Evolutionary conservation across 2,888 invertebrate genomes (phyloP), one percentile per base, ranked within the genome.

Genomic region (Brenthis hecate): DNA sequence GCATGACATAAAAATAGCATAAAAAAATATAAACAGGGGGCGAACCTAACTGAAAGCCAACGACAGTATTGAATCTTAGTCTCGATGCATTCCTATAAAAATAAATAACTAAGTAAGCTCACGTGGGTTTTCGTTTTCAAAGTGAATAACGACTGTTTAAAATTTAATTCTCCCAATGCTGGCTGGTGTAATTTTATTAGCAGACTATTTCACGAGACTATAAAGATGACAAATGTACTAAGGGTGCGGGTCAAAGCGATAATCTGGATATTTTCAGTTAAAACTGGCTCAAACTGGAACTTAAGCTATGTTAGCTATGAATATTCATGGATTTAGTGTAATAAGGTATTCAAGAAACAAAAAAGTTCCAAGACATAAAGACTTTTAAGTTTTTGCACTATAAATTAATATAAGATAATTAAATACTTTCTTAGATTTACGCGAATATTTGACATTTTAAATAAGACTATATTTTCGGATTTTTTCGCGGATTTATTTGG

Each of bases 191-290:
- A 82, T 84, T 84, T 82, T 82, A 78, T 80, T 78, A 76, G 72
- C 77, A 72, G 75, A 79, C 77, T 80, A 79, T 80, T 79, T 74
- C 74, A 76, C 74, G 76, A 73, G 75, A 76, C 81, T 78, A 79
- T 83, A 81, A 80, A 80, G 71, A 79, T 82, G 81, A 83, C 78
- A 81, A 83, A 83, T 80, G 79, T 78, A 76, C 75, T 73, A 72
- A 68, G 74, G 77, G 76, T 73, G 79, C 75, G 73, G 74, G 72
- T 72, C 56, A 73, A 71, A 72, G 74, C 77, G 75, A 75, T 81
- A 78, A 80, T 81, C 78, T 77, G 76, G 70, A 76, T 80, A 77
- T 78, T 75, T 73, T 68, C 73, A 71, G 66, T 72, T 72, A 53
- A 57, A 70, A 71, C 70, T 66, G 68, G 62, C 55, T 66, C 54